These are phyloP conservation scores for Stenchaetothrips biformis DNA, from an alignment of 2,888 invertebrate species.

Conservation along the genomic window DNA sequence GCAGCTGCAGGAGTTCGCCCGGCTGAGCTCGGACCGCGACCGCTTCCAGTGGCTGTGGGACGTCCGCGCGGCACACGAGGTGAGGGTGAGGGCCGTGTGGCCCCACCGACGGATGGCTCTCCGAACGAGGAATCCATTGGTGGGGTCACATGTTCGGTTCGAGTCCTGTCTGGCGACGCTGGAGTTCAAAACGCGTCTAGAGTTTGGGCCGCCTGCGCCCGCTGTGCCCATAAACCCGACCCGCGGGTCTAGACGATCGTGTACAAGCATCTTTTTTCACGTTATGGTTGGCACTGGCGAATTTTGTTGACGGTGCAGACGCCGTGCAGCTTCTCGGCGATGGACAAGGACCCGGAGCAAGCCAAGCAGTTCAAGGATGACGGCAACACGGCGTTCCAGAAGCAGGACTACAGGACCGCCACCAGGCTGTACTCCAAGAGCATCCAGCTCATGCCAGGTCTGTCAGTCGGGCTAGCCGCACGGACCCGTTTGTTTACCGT, in stretches of 20 bases:
- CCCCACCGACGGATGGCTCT: conserved; percentile 6
- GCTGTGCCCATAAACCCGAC: neutral
- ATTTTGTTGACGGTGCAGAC: neutral
- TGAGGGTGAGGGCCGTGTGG: conserved; percentile 48
- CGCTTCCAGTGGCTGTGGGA: conserved; percentile 42
- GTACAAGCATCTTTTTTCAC: conserved; percentile 32
- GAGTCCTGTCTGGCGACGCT: too few species aligned
- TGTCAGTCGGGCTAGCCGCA: conserved; percentile 40
- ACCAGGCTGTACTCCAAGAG: conserved; percentile 62
- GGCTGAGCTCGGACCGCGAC: neutral
- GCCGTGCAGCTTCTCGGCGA: conserved; percentile 37
- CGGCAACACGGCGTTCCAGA: conserved; percentile 68
- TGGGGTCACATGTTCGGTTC: too few species aligned
- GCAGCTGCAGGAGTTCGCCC: conserved; percentile 1
- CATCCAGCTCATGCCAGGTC: conserved; percentile 64
- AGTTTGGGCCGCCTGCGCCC: too few species aligned
- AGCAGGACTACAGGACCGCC: conserved; percentile 63
- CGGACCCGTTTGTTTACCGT: conserved; percentile 27
- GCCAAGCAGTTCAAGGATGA: conserved; percentile 62
- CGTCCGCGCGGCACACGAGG: conserved; percentile 47
- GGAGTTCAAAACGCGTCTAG: too few species aligned
- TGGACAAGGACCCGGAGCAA: conserved; percentile 52
- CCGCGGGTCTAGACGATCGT: conserved; percentile 13
- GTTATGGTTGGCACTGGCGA: too few species aligned
- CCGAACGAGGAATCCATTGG: too few species aligned